Base-by-base conservation (phyloP, 2,113 vertebrate genomes). In the Octodon degus region DNA sequence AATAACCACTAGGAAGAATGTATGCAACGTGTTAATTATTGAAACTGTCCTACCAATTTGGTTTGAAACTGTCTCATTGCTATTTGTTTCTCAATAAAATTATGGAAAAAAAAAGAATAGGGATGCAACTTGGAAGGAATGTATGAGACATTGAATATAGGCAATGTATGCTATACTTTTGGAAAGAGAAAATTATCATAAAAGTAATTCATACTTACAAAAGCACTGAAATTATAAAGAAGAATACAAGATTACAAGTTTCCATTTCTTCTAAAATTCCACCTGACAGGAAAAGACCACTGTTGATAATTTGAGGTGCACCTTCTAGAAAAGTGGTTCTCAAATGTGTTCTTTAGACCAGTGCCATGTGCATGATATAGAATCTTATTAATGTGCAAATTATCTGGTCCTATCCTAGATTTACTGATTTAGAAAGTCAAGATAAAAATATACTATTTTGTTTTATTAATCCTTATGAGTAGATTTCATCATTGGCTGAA, bases 401-500 rank as follows among this genome's bases (percentile, higher is more conserved):
- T 82, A 85, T 40, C 37, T 91, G 40, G 11, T 19, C 2, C 16
- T 6, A 93, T 5, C 9, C 3, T 4, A 83, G 60, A 87, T 9
- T 47, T 81, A 50, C 37, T 85, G 58, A 68, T 76, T 88, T 67
- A 93, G 17, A 87, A 85, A 86, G 53, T 50, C 32, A 72, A 92
- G 47, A 40, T 74, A 12, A 88, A 32, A 53, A 12, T 70, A 3
- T 79, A 13, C 30, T 40, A 47, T 77, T 86, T 25, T 93, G 79
- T 93, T 88, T 90, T 81, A 82, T 95, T 53, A 87, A 85, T n/a
- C 34, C 5, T 62, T 86, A 27, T 62, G 27, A 50, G 62, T 89
- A 5, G 60, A 86, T 94, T 95, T 90, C 53, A 79, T 25, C 13
- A 24, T 37, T 94, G 37, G 19, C 11, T 97, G 80, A 82, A 79